Percentiles rank a stretch among this genome's conserved stretches.
Evolutionary conservation across 2,888 invertebrate genomes (phyloP).

Genomic region (Tachina fera): DNA sequence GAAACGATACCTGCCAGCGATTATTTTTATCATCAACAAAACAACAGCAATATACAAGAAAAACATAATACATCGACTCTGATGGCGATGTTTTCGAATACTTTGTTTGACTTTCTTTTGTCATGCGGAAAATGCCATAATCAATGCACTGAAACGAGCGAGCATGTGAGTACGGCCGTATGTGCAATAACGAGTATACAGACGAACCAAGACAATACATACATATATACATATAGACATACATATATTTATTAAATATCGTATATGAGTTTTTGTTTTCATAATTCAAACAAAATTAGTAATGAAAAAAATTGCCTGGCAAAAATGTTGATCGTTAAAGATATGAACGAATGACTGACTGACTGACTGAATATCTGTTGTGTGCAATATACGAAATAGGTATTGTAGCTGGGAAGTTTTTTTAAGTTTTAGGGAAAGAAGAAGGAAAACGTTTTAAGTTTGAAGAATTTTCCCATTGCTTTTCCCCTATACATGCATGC

Average conservation of each 20-base stretch:
- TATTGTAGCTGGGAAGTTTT: conserved; percentile 54
- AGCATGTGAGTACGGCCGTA: neutral
- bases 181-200: conserved; percentile 44
- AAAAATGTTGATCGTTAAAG: conserved; percentile 69
- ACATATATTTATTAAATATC: conserved; percentile 52
- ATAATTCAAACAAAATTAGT: conserved; percentile 64
- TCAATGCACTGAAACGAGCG: conserved; percentile 59
- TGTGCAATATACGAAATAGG: conserved; percentile 45
- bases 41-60: conserved; percentile 56
- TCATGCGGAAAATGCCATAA: conserved; percentile 69
- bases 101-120: conserved; percentile 71
- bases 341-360: conserved; percentile 68
- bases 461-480: conserved; percentile 57
- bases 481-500: neutral
- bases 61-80: conserved; percentile 51
- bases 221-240: too few species aligned
- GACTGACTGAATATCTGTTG: conserved; percentile 55
- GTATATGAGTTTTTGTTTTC: conserved; percentile 53
- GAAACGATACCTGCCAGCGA: conserved; percentile 63
- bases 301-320: conserved; percentile 27
- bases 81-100: conserved; percentile 66
- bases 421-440: conserved; percentile 12
- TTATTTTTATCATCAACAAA: conserved; percentile 69
- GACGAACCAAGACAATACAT: conserved; percentile 51
- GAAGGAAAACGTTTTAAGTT: conserved; percentile 19